Conservation (phyloP, 2,113 vertebrate genomes). For the Daboia siamensis region DNA sequence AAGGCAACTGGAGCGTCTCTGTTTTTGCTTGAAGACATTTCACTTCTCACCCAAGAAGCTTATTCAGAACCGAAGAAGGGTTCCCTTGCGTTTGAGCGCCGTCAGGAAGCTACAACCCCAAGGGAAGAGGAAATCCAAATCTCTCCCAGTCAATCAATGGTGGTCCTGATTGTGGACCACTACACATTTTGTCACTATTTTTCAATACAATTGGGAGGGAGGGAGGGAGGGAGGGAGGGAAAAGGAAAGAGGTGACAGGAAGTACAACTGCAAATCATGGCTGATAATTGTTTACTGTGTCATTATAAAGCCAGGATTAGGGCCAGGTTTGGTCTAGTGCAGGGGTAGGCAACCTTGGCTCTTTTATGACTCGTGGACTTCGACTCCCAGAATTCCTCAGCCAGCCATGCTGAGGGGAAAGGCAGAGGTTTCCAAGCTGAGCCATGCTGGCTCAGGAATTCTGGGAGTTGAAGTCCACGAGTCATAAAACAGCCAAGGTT, state of each 20-base stretch:
- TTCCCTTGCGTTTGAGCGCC: neutral
- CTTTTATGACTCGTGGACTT: no score
- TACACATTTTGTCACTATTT: neutral
- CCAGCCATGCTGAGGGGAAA: no score
- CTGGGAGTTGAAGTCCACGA: no score
- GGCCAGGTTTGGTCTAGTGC: neutral
- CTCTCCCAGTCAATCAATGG: neutral
- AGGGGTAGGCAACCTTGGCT: no score
- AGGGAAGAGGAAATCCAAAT: neutral
- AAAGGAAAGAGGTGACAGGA: neutral
- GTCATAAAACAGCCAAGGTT: no score
- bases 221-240: no score
- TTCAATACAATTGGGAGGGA: neutral
- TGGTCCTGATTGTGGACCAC: neutral
- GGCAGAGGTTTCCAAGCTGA: no score
- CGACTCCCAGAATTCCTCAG: no score
- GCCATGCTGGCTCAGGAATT: no score
- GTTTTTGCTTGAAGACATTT: no score
- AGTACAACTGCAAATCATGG: neutral
- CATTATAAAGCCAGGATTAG: neutral
- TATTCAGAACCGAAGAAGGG: neutral
- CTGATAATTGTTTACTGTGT: neutral
- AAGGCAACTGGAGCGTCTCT: no score
- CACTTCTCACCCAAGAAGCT: no score
- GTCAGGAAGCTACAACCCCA: neutral